Evolutionary conservation across 35 echinoderm and acorn worm species (phyloP).

Genomic region (Lytechinus pictus): DNA sequence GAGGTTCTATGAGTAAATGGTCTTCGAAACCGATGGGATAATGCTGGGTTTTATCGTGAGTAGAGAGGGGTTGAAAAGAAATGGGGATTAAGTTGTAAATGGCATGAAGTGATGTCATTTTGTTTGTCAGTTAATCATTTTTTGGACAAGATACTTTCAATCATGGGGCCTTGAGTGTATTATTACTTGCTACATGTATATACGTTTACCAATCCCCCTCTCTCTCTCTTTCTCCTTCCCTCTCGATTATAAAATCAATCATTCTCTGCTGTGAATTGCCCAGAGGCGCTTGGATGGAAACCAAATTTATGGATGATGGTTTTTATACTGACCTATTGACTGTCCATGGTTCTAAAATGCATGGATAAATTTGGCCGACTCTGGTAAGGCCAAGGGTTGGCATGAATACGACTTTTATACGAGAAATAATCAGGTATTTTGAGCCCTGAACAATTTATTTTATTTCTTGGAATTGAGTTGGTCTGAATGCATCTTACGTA

Average conservation of each 20-base stretch:
- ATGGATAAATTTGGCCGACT: too few relatives aligned
- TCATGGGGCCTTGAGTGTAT: background rate
- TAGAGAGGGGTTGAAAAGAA: background rate
- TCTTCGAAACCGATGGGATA: background rate
- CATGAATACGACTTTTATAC: too few relatives aligned
- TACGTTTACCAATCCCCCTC: background rate
- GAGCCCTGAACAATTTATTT: too few relatives aligned
- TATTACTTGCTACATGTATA: background rate
- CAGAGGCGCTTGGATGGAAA: background rate
- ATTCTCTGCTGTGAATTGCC: background rate
- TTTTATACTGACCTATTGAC: background rate
- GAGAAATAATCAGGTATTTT: too few relatives aligned
- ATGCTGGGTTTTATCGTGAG: background rate
- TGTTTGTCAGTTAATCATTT: slow-evolving; percentile 3
- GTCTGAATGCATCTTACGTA: too few relatives aligned
- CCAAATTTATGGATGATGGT: background rate
- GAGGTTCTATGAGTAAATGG: background rate
- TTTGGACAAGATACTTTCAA: background rate
- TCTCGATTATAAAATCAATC: background rate
- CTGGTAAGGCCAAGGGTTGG: too few relatives aligned
- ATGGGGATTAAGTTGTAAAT: background rate
- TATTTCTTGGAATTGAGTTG: too few relatives aligned
- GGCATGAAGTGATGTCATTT: background rate
- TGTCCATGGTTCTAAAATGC: too few relatives aligned
- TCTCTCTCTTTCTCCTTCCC: background rate